phyloP scores from a whole-genome alignment of 2,797 vertebrate species.

The Ptychobarbus kaznakovi region DNA sequence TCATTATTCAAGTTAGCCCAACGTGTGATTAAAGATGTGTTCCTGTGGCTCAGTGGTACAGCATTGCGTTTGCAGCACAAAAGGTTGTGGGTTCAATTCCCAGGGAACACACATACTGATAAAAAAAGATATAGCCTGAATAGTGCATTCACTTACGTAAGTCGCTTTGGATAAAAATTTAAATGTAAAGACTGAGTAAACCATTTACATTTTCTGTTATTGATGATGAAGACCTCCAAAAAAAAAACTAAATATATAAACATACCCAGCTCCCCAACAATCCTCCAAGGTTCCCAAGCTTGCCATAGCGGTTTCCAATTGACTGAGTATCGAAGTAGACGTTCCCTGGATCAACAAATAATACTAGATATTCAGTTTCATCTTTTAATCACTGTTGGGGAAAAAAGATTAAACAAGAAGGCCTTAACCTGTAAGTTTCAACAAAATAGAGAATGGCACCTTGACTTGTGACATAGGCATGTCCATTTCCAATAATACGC shows the following conservation, averaged over 20 bases:
- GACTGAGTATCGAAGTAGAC: constrained; percentile 93
- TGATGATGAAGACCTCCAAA: not conserved
- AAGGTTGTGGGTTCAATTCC: too few relatives aligned
- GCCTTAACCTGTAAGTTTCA: not conserved
- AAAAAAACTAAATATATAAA: not conserved
- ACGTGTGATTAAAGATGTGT: too few relatives aligned
- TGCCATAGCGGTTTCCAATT: constrained; percentile 87
- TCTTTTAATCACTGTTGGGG: not conserved
- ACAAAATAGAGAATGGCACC: constrained; percentile 73
- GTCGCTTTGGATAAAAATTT: too few relatives aligned
- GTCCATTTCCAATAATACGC: constrained; percentile 82
- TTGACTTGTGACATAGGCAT: constrained; percentile 85
- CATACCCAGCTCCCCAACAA: constrained; percentile 78
- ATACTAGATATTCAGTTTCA: not conserved
- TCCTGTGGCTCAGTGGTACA: too few relatives aligned
- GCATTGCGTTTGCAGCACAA: too few relatives aligned
- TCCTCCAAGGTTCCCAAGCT: constrained; percentile 70
- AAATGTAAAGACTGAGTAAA: not conserved
- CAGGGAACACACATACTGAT: too few relatives aligned
- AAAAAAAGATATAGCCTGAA: too few relatives aligned
- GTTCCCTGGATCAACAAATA: constrained; percentile 80
- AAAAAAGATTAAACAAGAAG: not conserved
- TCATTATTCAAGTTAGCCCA: not conserved
- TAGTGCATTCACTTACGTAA: too few relatives aligned
- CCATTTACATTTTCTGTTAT: not conserved